phyloP scores from a whole-genome alignment of 2,888 invertebrate genomes.

The Chymomyza fuscimana region DNA sequence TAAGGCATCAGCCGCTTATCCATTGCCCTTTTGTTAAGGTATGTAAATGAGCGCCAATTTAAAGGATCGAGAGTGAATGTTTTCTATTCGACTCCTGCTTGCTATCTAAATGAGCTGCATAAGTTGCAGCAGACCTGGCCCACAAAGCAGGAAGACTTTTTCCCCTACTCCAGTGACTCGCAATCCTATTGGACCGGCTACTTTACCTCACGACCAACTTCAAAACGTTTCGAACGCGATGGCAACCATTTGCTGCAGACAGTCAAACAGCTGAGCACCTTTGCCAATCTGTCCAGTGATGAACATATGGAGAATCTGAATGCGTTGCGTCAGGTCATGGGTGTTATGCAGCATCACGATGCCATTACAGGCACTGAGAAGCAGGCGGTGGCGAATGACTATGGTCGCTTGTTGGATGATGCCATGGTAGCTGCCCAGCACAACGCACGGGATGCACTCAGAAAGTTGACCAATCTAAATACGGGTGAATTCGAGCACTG shows the following conservation, averaged over 20 bases:
- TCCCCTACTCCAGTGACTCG: slow-evolving; percentile 92
- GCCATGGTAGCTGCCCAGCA: slow-evolving; percentile 84
- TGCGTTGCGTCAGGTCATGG: slow-evolving; percentile 82
- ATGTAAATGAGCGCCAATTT: slow-evolving; percentile 73
- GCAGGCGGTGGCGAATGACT: slow-evolving; percentile 92
- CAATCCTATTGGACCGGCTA: slow-evolving; percentile 97
- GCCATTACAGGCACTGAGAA: slow-evolving; percentile 92
- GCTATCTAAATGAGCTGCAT: slow-evolving; percentile 88
- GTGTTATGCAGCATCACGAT: slow-evolving; percentile 94
- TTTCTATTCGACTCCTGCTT: slow-evolving; percentile 92
- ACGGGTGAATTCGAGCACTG: slow-evolving; percentile 74
- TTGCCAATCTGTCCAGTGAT: slow-evolving; percentile 80
- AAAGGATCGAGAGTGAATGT: slow-evolving; percentile 86
- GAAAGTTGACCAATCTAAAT: slow-evolving; percentile 65
- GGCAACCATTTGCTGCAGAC: slow-evolving; percentile 88
- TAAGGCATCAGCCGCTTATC: too few species aligned
- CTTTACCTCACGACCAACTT: slow-evolving; percentile 89
- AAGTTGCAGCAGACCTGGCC: slow-evolving; percentile 82
- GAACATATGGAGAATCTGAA: slow-evolving; percentile 51
- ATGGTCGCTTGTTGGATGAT: slow-evolving; percentile 86
- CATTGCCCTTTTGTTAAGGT: slow-evolving; percentile 50
- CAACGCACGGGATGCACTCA: slow-evolving; percentile 64
- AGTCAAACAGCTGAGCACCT: slow-evolving; percentile 86
- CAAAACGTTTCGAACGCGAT: slow-evolving; percentile 88
- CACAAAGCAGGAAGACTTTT: slow-evolving; percentile 91